Conservation (phyloP, 2,797 vertebrate species). For the Gadopsis marmoratus region DNA sequence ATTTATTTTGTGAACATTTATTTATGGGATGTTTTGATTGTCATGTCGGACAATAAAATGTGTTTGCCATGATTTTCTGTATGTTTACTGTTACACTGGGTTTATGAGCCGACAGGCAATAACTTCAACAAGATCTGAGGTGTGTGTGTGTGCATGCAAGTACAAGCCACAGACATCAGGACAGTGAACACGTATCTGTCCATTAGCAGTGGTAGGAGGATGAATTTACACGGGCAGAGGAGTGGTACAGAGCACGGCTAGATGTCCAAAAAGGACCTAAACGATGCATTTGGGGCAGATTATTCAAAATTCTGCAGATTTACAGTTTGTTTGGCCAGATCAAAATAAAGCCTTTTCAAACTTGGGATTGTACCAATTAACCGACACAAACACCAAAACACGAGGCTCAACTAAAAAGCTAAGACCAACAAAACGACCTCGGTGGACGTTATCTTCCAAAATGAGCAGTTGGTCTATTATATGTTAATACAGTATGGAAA, state of each 20-base stretch:
- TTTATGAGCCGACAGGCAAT: neutral
- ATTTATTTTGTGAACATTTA: slow-evolving; percentile 77
- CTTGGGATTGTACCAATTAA: neutral
- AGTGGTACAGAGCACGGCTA: neutral
- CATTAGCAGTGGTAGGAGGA: slow-evolving; percentile 10
- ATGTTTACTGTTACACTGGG: neutral
- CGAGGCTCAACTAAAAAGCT: neutral
- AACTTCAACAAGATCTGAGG: slow-evolving; percentile 4
- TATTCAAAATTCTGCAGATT: neutral
- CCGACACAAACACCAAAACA: neutral
- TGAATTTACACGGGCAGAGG: slow-evolving; percentile 37
- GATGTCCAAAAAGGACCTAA: neutral
- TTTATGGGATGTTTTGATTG: slow-evolving; percentile 79
- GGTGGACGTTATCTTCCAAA: too few relatives aligned
- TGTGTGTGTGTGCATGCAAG: slow-evolving; percentile 35
- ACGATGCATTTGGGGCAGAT: neutral
- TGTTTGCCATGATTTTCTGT: slow-evolving; percentile 64
- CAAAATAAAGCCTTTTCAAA: neutral
- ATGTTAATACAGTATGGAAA: neutral
- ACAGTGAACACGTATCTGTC: slow-evolving; percentile 24
- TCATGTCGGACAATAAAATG: slow-evolving; percentile 75
- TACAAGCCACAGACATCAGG: slow-evolving; percentile 55
- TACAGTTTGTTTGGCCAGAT: neutral
- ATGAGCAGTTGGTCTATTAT: too few relatives aligned
- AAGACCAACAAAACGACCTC: neutral